These are phyloP conservation scores for Acanthacorydalis orientalis DNA, from an alignment of 2,888 invertebrate species.

Conservation along the genomic window DNA sequence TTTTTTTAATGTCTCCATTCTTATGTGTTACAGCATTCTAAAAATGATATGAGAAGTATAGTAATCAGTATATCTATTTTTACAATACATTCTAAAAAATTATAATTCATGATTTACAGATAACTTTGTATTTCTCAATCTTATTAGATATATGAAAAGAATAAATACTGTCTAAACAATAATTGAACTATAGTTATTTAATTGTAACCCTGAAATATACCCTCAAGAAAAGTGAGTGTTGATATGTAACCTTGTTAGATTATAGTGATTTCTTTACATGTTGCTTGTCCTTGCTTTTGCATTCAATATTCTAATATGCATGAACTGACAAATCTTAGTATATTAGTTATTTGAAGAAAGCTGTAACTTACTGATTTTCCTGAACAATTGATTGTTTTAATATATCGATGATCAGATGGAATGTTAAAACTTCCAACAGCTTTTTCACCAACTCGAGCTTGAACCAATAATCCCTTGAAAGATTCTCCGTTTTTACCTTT, in stretches of 20 bases:
- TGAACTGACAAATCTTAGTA: too few relatives aligned
- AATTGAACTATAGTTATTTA: too few relatives aligned
- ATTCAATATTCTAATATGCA: not conserved
- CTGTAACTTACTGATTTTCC: constrained; percentile 30
- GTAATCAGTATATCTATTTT: not conserved
- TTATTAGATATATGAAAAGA: too few relatives aligned
- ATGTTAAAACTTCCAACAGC: constrained; percentile 47
- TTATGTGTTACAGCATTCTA: constrained; percentile 55
- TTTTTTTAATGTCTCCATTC: constrained; percentile 39
- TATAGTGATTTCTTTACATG: not conserved
- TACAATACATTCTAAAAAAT: not conserved
- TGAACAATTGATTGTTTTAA: constrained; percentile 36
- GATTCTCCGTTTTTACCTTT: constrained; percentile 29
- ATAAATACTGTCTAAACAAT: too few relatives aligned
- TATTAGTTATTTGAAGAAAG: constrained; percentile 1
- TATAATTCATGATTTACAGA: not conserved
- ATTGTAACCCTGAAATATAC: too few relatives aligned
- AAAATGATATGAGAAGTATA: constrained; percentile 11
- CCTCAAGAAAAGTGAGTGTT: too few relatives aligned
- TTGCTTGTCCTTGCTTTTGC: not conserved
- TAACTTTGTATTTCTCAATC: not conserved
- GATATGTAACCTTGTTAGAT: not conserved
- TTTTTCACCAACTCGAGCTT: constrained; percentile 41
- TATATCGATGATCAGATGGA: constrained; percentile 29
- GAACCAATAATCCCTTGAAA: constrained; percentile 48